Evolutionary conservation across 2,888 invertebrate species (phyloP), one percentile per base, ranked within the genome.

Genomic region (Rugalucina vietnamica): DNA sequence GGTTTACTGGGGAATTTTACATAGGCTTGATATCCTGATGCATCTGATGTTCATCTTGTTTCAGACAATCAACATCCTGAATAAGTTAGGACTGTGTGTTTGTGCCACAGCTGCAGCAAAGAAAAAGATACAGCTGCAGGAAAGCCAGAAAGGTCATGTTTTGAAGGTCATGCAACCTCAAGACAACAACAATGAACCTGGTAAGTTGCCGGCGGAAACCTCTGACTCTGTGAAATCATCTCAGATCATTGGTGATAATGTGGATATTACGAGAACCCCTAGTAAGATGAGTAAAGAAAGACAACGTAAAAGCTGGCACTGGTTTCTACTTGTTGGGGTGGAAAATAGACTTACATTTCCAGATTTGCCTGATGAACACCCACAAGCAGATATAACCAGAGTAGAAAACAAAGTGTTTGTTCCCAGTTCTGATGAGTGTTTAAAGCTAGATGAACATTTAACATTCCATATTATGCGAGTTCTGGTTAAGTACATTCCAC

Each of bases 301-400:
- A 10, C 81, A 77, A 70, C 65, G 70, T 27, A 71, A 76, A 39
- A 81, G 76, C 29, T 57, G 50, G 49, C 81, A 77, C 32, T 81
- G 76, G 81, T 81, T 81, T 81, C 75, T 81, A 21, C 37, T 70
- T 27, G 14, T 75, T 32, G 60, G 43, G 10, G 75, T 69, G 8
- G 43, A 36, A 69, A 80, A 80, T n/a, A 18, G 81, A 36, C 24
- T 81, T 21, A 43, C 37, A n/a, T 57, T 37, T 76, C 70, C 76
- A n/a, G 37, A 21, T 49, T 36, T 81, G 37, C 70, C 75, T 34
- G 81, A 81, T 36, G 34, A 60, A 3, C 24, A n/a, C 8, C 76
- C 76, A n/a, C 37, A 81, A 50, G 60, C 49, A 39, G 81, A 81
- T 34, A 81, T 81, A 4, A 36, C 24, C 18, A 32, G 50, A 54